Percentiles rank a stretch among this genome's conserved stretches.
Evolutionary conservation across 2,888 invertebrate species (phyloP).

Genomic region (Encarsia formosa): DNA sequence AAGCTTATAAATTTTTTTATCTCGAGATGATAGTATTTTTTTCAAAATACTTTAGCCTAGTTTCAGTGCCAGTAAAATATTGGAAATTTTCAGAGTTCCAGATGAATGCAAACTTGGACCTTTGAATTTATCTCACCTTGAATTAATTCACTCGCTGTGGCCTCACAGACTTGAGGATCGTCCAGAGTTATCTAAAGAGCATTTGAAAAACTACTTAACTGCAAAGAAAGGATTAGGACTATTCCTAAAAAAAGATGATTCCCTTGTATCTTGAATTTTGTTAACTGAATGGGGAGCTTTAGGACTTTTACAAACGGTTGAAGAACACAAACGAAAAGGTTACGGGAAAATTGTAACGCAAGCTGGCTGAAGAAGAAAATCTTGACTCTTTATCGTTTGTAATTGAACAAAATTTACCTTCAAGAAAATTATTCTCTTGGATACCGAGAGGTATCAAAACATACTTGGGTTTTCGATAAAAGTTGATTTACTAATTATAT

Average conservation of each 20-base stretch:
- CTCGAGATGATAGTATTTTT: too few relatives aligned
- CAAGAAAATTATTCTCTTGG: constrained; percentile 39
- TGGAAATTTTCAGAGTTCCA: constrained; percentile 35
- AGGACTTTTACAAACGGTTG: constrained; percentile 44
- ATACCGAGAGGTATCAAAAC: background rate
- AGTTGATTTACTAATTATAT: too few relatives aligned
- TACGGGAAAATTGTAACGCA: constrained; percentile 43
- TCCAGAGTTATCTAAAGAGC: constrained; percentile 32
- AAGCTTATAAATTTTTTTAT: too few relatives aligned
- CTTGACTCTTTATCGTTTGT: constrained; percentile 38
- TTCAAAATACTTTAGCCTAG: too few relatives aligned
- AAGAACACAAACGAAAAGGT: constrained; percentile 44
- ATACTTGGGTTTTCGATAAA: constrained; percentile 3
- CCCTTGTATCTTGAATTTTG: constrained; percentile 47
- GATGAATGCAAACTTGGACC: constrained; percentile 42
- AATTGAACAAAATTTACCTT: constrained; percentile 40
- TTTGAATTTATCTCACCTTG: constrained; percentile 37
- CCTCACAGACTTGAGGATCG: constrained; percentile 36
- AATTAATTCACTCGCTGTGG: constrained; percentile 43
- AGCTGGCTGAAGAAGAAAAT: constrained; percentile 43
- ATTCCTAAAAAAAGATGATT: constrained; percentile 42
- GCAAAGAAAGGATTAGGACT: constrained; percentile 46
- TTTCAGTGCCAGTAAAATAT: background rate
- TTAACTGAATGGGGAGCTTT: constrained; percentile 44
- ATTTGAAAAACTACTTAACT: constrained; percentile 39